phyloP scores from a whole-genome alignment of 1,140 invertebrate genomes.

The Papilio machaon region DNA sequence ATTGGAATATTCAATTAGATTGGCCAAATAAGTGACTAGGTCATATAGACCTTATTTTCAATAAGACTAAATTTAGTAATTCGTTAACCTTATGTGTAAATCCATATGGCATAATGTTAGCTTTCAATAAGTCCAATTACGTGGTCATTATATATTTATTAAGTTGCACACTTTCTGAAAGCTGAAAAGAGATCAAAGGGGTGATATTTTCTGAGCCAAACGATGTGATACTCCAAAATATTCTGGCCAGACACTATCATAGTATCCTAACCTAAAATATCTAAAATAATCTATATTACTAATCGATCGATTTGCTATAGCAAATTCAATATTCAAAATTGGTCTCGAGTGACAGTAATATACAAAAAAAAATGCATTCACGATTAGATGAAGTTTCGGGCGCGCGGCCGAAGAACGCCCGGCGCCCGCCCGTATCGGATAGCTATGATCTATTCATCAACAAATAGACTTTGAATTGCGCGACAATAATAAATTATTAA shows the following conservation, averaged over 20 bases:
- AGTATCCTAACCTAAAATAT: conserved; percentile 82
- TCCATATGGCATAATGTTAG: conserved; percentile 82
- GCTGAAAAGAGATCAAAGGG: conserved; percentile 81
- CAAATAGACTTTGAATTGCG: conserved; percentile 77
- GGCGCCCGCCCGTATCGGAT: conserved; percentile 63
- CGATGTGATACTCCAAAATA: conserved; percentile 81
- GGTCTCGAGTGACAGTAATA: conserved; percentile 78
- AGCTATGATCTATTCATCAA: conserved; percentile 80
- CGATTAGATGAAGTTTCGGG: conserved; percentile 68
- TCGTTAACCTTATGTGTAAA: conserved; percentile 81
- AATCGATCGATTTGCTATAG: conserved; percentile 76
- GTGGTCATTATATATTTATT: conserved; percentile 76
- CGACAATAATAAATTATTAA: conserved; percentile 81
- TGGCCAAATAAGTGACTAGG: conserved; percentile 81
- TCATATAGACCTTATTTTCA: conserved; percentile 76
- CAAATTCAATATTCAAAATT: conserved; percentile 80
- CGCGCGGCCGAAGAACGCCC: conserved; percentile 39
- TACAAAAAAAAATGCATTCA: conserved; percentile 76
- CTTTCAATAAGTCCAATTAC: conserved; percentile 80
- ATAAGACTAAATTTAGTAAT: conserved; percentile 82
- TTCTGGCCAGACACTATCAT: conserved; percentile 81
- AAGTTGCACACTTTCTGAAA: conserved; percentile 81
- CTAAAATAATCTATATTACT: conserved; percentile 80
- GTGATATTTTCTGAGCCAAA: conserved; percentile 82
- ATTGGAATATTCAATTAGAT: conserved; percentile 80